A percentile compares a stretch with the other conserved stretches of the same genome.
Conservation (phyloP, 2,113 vertebrate genomes). For the Dasyprocta punctata region DNA sequence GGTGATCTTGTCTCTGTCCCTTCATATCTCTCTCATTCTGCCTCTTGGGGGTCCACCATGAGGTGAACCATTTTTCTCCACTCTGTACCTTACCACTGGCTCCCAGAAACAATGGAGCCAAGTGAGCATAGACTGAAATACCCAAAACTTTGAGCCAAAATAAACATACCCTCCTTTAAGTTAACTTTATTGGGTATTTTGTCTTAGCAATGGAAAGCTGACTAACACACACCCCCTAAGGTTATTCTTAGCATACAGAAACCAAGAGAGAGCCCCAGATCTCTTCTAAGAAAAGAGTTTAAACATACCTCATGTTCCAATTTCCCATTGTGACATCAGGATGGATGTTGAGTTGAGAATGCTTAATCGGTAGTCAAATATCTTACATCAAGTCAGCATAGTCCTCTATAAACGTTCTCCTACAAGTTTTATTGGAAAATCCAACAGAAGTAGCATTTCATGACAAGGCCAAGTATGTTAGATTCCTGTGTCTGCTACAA, state of each 20-base stretch:
- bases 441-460: background rate
- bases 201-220: background rate
- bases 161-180: background rate
- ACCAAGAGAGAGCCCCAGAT: background rate
- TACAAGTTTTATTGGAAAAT: background rate
- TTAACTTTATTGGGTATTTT: background rate
- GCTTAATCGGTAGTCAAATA: background rate
- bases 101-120: background rate
- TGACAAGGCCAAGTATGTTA: background rate
- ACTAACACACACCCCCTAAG: background rate
- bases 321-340: background rate
- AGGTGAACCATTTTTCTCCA: background rate
- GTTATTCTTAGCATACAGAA: background rate
- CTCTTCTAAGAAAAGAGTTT: conserved; percentile 17
- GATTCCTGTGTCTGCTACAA: background rate
- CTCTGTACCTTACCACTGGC: background rate
- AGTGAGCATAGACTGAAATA: background rate
- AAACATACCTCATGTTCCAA: background rate
- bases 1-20: background rate
- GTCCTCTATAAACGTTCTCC: background rate
- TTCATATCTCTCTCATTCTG: background rate
- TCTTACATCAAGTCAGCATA: background rate
- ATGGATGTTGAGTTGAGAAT: background rate
- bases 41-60: background rate
- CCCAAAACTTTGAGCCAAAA: background rate